Evolutionary conservation across 2,113 vertebrate genomes (phyloP), one percentile per base, ranked within the genome.

Genomic region (Sturnus vulgaris): DNA sequence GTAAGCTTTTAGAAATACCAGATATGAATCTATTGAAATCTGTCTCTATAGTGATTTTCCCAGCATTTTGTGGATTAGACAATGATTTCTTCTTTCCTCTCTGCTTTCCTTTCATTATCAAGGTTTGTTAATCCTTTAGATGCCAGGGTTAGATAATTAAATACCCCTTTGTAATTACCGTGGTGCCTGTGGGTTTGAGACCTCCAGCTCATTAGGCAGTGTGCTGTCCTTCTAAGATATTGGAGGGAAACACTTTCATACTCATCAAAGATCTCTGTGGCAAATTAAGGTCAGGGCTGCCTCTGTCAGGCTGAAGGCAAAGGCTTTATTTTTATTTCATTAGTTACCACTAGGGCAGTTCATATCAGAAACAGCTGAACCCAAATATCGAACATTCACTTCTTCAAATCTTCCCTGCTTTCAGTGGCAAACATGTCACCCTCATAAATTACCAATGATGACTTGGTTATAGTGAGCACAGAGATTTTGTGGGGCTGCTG

Each of bases 21-120:
- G 93, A 97, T 98, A 98, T 97, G 97, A 97, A 97, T 97, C 96
- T 95, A 93, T 95, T 97, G 97, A 97, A 98, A 97, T 97, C 94
- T 95, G 94, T 94, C 96, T 98, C 95, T 97, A 18, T 97, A 97
- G 95, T 97, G 96, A 96, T 94, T 92, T 95, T 92, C 87, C 80
- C 61, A 72, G 63, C 24, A 15, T 92, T 96, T 92, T 88, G 79
- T 75, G 90, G 96, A 96, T 97, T 96, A 95, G 85, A 92, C 21
- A 82, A 76, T 50, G 69, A 92, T 81, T 94, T 95, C 80, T 83
- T 85, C 73, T 97, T 81, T 87, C 72, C 82, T 82, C 86, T 97
- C 83, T 91, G 94, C 46, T 71, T 89, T 66, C 81, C 94, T 90
- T 95, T 96, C 96, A 93, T 97, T 96, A 95, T 93, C 90, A 95